Percentiles rank a stretch among this genome's conserved stretches.
phyloP scores from a whole-genome alignment of 2,113 vertebrate genomes.

The Ciconia maguari region DNA sequence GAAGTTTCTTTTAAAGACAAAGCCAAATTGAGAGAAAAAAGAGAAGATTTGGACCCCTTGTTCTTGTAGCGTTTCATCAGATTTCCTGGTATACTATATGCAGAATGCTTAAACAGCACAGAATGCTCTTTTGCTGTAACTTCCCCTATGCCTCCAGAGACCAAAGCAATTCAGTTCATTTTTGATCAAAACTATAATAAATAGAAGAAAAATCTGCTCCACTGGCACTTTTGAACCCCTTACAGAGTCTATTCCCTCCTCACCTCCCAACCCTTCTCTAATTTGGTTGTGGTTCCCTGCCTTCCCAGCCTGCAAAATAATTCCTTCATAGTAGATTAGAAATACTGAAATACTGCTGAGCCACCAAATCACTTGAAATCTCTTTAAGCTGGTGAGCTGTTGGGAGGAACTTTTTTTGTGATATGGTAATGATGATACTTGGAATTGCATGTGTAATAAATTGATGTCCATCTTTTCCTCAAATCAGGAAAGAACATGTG shows the following conservation, averaged over 20 bases:
- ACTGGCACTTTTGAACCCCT: neutral
- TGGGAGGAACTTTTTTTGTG: neutral
- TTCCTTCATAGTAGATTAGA: neutral
- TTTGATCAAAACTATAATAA: neutral
- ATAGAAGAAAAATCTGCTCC: neutral
- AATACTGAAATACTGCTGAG: neutral
- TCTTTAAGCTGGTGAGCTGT: neutral
- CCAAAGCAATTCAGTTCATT: neutral
- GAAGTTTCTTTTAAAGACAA: neutral
- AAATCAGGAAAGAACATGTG: neutral
- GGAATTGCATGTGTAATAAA: neutral
- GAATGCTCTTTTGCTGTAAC: neutral
- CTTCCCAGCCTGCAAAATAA: neutral
- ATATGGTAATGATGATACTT: neutral
- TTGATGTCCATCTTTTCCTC: neutral
- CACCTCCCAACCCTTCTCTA: neutral
- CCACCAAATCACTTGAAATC: neutral
- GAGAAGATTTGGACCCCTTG: neutral
- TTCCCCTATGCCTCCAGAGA: neutral
- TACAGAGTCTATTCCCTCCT: neutral
- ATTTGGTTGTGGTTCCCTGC: neutral
- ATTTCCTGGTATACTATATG: neutral
- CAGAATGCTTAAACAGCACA: neutral
- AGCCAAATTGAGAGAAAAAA: neutral
- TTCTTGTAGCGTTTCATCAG: neutral